phyloP scores from a whole-genome alignment of 2,797 vertebrate species.

The Peromyscus eremicus region DNA sequence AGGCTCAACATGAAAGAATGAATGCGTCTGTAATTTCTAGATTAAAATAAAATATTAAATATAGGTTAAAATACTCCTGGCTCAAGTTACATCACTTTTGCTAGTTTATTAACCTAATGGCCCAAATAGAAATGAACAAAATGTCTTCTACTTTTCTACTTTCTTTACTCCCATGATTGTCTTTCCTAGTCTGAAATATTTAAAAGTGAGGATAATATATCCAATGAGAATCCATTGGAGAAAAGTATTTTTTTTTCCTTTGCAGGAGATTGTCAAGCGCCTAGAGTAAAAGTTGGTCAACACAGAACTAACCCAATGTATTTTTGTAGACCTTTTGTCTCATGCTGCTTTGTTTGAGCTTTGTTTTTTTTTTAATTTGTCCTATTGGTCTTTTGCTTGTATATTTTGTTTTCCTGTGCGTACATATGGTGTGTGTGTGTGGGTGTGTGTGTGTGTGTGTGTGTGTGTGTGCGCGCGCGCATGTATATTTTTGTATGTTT shows the following conservation, averaged over 20 bases:
- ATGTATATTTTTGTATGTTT: background rate
- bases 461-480: background rate
- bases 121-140: slow-evolving; percentile 10
- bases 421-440: background rate
- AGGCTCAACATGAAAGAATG: background rate
- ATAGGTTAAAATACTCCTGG: slow-evolving; percentile 1
- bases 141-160: background rate
- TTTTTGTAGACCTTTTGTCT: background rate
- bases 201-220: background rate
- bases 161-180: background rate
- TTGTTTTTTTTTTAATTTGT: background rate
- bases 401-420: background rate
- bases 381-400: background rate
- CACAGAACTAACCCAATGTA: background rate
- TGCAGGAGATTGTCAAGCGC: too few species aligned
- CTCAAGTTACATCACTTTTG: background rate
- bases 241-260: background rate
- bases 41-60: slow-evolving; percentile 15
- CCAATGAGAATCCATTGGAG: background rate
- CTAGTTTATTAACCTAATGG: background rate
- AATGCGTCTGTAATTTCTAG: background rate
- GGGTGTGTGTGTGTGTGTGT: background rate
- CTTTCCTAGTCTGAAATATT: slow-evolving; percentile 22
- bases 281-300: background rate
- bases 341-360: background rate